Evolutionary conservation across 2,113 vertebrate genomes (phyloP).

Genomic region (Lycocorax pyrrhopterus): DNA sequence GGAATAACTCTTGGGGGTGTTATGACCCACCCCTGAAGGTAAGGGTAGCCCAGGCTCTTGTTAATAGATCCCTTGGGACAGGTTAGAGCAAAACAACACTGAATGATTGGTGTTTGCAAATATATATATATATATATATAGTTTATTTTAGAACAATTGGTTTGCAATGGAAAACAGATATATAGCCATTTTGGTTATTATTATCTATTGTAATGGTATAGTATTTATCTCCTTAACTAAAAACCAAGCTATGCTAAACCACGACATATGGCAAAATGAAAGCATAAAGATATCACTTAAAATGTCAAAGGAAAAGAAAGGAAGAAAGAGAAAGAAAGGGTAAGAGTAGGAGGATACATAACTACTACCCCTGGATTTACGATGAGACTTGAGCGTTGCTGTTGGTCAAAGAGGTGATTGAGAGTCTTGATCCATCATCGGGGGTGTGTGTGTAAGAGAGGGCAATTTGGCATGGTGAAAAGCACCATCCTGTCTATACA

Average conservation of each 20-base stretch:
- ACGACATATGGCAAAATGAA: background rate
- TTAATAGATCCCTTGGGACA: background rate
- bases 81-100: background rate
- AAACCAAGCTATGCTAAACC: too few relatives aligned
- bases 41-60: background rate
- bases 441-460: too few relatives aligned
- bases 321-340: background rate
- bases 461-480: background rate
- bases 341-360: background rate
- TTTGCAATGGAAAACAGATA: background rate
- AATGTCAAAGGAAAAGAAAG: background rate
- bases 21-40: background rate
- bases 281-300: background rate
- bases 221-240: too few relatives aligned
- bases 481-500: background rate
- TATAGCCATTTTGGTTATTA: background rate
- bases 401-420: background rate
- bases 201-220: background rate
- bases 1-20: background rate
- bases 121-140: background rate
- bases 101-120: background rate
- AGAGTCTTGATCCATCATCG: rapidly evolving
- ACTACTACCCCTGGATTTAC: background rate
- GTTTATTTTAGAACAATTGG: background rate
- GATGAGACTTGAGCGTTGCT: background rate